Base-by-base conservation (phyloP, 2,113 vertebrate genomes). In the Campylomormyrus numenius region DNA sequence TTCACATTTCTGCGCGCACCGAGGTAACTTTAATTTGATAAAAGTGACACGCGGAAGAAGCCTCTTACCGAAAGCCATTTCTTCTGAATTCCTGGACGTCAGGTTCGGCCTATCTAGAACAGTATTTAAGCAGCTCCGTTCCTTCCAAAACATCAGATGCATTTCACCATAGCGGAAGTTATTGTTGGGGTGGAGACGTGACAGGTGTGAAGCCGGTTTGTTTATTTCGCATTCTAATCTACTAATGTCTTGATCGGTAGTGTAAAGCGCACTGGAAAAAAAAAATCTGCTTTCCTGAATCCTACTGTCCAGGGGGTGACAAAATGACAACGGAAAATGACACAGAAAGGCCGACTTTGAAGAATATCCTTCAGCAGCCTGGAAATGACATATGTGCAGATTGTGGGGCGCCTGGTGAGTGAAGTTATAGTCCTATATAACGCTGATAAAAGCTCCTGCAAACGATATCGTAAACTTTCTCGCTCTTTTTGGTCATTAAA, bases 351-450 rank as follows among this genome's bases (percentile, higher is more conserved):
- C 92, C 92, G 66, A 94, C 94, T 39, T 88, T 96, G 88, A 88
- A 90, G 84, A 94, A 95, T 91, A 93, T 96, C 93, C 94, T 95
- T 90, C 93, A 90, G 90, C 92, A 92, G 77, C 93, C 95, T 3
- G 95, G 93, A 5, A 96, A 96, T 92, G 84, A 90, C 88, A 92
- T 62, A 89, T 97, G 96, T 89, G 95, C 96, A 3, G 95, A 96
- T 93, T 96, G 96, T 92, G 93, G 94, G 27, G 94, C 93, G 7
- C 92, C 95, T 56, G 95, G 96, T 96, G 93, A 95, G 95, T 87
- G 11, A 27, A 50, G 7, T 3, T 19, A 11, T 21, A 9, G 15
- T 21, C n/a, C 15, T n/a, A 10, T 4, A 7, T 45, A 3, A 49
- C 48, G 31, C 15, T 3, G n/a, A n/a, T 35, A 31, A 48, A n/a